These are phyloP conservation scores for Nesoenas mayeri DNA, from an alignment of 2,113 vertebrate species.

Conservation along the genomic window DNA sequence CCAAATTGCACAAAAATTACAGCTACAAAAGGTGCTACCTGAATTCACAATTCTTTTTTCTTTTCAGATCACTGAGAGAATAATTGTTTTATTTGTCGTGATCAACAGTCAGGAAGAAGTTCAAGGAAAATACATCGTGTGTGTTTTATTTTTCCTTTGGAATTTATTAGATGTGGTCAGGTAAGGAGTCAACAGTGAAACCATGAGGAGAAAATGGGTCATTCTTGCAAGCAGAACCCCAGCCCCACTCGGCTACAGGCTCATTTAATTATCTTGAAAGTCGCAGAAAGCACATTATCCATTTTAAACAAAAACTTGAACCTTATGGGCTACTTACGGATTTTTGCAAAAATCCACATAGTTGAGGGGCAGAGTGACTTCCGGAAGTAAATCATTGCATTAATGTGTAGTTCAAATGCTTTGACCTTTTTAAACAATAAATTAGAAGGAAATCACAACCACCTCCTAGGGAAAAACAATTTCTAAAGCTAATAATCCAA, in stretches of 20 bases:
- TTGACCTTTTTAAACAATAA: not conserved
- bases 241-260: not conserved
- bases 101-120: conserved; percentile 89
- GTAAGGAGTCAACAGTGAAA: conserved; percentile 70
- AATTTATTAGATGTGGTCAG: conserved; percentile 87
- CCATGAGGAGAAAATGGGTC: not conserved
- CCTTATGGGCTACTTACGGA: not conserved
- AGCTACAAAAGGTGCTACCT: not conserved
- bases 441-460: not conserved
- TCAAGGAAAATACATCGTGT: conserved; percentile 88
- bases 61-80: conserved; percentile 87
- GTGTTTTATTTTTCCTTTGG: conserved; percentile 90
- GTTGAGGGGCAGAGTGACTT: conserved; percentile 4
- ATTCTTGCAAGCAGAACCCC: not conserved
- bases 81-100: conserved; percentile 85
- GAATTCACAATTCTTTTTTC: conserved; percentile 18
- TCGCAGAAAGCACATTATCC: not conserved
- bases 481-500: not conserved
- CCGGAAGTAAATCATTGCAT: not conserved
- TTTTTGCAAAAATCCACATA: not conserved
- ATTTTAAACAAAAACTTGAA: conserved; percentile 20
- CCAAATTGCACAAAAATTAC: not conserved
- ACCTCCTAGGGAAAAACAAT: not conserved
- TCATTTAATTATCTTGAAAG: conserved; percentile 5
- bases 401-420: not conserved